A percentile compares a stretch with the other conserved stretches of the same genome.
phyloP scores from a whole-genome alignment of 2,888 invertebrate genomes.

The Pseudococcus jackbeardsleyi region DNA sequence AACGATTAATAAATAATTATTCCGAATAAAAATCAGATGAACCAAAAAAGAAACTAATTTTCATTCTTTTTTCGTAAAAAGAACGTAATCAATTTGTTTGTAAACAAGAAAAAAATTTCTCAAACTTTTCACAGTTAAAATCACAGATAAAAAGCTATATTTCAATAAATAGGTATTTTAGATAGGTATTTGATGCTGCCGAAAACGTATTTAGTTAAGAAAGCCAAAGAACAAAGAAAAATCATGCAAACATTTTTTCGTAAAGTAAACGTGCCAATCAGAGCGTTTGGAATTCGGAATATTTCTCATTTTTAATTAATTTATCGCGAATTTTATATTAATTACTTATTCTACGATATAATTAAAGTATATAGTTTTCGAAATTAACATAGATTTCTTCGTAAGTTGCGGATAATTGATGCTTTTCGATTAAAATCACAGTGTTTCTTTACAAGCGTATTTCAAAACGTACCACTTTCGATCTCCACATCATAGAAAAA shows the following conservation, averaged over 20 bases:
- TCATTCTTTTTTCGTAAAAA: not conserved
- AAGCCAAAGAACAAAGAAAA: not conserved
- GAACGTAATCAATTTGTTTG: constrained; percentile 63
- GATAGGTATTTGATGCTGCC: not conserved
- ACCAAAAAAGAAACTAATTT: constrained; percentile 22
- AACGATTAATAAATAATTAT: not conserved
- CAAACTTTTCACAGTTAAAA: not conserved
- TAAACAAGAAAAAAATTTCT: constrained; percentile 54
- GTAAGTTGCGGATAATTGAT: not conserved
- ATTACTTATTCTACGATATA: not conserved
- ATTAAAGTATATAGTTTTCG: not conserved
- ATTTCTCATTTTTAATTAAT: not conserved
- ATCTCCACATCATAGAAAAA: constrained; percentile 52
- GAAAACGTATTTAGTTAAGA: not conserved
- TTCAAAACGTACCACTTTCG: not conserved
- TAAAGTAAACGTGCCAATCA: not conserved
- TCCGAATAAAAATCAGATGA: not conserved
- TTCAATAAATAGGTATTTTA: not conserved
- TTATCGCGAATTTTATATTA: not conserved
- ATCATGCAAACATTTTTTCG: not conserved
- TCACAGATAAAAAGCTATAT: not conserved
- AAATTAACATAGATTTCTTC: not conserved
- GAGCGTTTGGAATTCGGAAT: not conserved
- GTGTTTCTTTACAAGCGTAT: not conserved
- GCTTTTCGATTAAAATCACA: not conserved